phyloP scores from a whole-genome alignment of 2,797 vertebrate genomes.

The Lerista edwardsae region DNA sequence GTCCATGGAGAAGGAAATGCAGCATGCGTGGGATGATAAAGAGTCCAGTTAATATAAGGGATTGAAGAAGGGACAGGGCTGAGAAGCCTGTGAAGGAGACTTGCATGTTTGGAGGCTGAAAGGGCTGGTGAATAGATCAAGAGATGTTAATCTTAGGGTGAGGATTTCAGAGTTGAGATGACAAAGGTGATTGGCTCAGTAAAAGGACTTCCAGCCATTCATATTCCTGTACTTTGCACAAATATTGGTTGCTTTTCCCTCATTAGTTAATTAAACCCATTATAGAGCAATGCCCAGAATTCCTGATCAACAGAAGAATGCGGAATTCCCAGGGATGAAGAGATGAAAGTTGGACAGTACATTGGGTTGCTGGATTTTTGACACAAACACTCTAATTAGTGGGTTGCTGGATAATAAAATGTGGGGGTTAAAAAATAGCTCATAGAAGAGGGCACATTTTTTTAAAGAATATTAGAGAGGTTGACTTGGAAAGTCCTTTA shows the following conservation, averaged over 20 bases:
- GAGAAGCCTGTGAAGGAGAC: not conserved
- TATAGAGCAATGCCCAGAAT: not conserved
- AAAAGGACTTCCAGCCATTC: not conserved
- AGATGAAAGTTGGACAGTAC: not conserved
- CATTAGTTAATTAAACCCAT: not conserved
- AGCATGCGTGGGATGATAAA: not conserved
- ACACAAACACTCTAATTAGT: not conserved
- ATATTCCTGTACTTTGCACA: not conserved
- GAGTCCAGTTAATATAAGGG: too few relatives aligned
- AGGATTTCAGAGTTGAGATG: not conserved
- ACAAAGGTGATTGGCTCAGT: too few relatives aligned
- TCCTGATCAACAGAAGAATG: not conserved
- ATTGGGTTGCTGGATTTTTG: not conserved
- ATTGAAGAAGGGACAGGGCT: not conserved
- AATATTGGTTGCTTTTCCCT: not conserved
- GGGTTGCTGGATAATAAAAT: not conserved
- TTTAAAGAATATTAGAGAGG: not conserved
- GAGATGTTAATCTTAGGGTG: too few relatives aligned
- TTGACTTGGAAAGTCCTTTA: not conserved
- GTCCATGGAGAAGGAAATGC: not conserved
- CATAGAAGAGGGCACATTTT: not conserved
- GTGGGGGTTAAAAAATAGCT: not conserved
- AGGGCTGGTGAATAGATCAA: too few relatives aligned
- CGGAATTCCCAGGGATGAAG: not conserved
- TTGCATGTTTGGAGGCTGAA: not conserved